These are phyloP conservation scores for Lophura nycthemera DNA, from an alignment of 2,113 vertebrate genomes.

Conservation along the genomic window DNA sequence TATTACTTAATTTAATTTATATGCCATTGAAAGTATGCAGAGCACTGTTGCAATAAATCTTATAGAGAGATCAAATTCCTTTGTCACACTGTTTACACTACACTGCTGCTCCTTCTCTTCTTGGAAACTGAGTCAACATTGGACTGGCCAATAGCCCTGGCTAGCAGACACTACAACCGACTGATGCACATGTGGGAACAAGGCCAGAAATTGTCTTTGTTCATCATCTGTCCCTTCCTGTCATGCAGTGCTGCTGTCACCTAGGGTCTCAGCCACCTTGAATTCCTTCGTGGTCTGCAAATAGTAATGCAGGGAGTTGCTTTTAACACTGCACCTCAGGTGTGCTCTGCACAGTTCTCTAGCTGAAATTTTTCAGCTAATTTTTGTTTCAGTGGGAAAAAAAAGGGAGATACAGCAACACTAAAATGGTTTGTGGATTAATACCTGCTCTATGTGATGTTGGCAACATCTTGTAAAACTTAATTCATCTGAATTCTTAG, in stretches of 20 bases:
- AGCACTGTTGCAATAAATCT: neutral
- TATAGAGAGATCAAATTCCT: neutral
- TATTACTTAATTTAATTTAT: slow-evolving; percentile 32
- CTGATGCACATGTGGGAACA: neutral
- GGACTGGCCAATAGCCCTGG: neutral
- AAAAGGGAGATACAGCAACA: neutral
- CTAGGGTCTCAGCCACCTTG: neutral
- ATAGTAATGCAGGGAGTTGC: neutral
- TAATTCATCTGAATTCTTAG: neutral
- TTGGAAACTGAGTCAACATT: neutral
- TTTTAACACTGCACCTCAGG: neutral
- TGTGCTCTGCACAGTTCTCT: neutral
- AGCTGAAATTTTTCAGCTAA: neutral
- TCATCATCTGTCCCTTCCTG: neutral
- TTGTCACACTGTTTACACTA: neutral
- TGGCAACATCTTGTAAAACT: neutral
- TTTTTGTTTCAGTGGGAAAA: neutral
- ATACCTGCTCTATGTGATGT: neutral
- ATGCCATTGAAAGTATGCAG: neutral
- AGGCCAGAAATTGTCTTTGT: neutral
- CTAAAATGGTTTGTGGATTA: neutral
- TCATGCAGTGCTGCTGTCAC: neutral
- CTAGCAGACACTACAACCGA: neutral
- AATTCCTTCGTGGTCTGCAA: neutral
- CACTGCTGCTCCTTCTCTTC: neutral